phyloP scores from a whole-genome alignment of 2,888 invertebrate genomes.

The Tupiocoris notatus region DNA sequence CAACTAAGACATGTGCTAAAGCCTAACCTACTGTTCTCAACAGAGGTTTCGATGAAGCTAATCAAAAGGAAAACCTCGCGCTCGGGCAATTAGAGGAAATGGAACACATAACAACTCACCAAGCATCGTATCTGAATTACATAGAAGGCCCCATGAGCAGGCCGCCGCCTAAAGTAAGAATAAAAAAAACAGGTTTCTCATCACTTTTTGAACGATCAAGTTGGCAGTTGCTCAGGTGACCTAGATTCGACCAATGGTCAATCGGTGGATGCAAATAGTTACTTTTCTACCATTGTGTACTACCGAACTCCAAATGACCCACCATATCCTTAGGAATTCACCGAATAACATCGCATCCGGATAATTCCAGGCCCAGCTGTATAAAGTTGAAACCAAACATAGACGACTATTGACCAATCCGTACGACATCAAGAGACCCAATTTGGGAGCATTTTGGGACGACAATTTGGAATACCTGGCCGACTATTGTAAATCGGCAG shows the following conservation, averaged over 20 bases:
- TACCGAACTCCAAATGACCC: background rate
- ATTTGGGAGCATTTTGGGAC: slow-evolving; percentile 40
- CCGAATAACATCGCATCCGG: background rate
- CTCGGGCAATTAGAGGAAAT: too few relatives aligned
- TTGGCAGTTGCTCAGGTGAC: too few relatives aligned
- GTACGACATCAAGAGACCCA: slow-evolving; percentile 31
- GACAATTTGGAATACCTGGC: slow-evolving; percentile 41
- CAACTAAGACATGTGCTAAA: too few relatives aligned
- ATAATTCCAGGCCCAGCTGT: slow-evolving; percentile 26
- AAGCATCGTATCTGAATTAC: slow-evolving; percentile 8
- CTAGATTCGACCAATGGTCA: too few relatives aligned
- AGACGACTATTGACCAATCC: slow-evolving; percentile 35
- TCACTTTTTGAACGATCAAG: too few relatives aligned
- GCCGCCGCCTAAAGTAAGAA: slow-evolving; percentile 10
- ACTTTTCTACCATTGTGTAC: too few relatives aligned
- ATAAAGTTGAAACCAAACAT: slow-evolving; percentile 35
- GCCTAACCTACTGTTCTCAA: too few relatives aligned
- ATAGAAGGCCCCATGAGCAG: slow-evolving; percentile 8
- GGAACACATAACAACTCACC: slow-evolving; percentile 10
- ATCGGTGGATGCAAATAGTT: too few relatives aligned
- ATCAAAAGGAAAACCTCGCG: too few relatives aligned
- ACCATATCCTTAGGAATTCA: background rate
- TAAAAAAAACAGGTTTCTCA: too few relatives aligned
- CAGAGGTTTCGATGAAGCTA: too few relatives aligned
- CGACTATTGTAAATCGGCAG: background rate